Conservation (phyloP, 1,140 invertebrate genomes). For the Wasmannia auropunctata region DNA sequence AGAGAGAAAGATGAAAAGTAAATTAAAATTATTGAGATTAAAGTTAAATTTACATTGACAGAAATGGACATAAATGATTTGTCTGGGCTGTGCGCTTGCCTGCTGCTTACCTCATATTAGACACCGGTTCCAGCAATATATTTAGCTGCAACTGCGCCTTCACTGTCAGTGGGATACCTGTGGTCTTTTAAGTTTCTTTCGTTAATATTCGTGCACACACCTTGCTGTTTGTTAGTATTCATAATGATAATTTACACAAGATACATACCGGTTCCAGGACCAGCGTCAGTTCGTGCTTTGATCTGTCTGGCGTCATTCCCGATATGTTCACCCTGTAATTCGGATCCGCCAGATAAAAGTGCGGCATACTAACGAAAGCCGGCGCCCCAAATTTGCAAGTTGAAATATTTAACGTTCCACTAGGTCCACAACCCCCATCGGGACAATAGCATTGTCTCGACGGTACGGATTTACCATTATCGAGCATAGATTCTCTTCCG, state of each 20-base stretch:
- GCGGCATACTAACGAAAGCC: slow-evolving; percentile 93
- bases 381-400: slow-evolving; percentile 91
- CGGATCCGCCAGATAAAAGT: slow-evolving; percentile 93
- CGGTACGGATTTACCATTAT: slow-evolving; percentile 89
- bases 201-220: background rate
- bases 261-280: slow-evolving; percentile 89
- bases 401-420: slow-evolving; percentile 89
- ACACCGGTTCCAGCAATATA: slow-evolving; percentile 87
- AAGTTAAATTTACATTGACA: too few relatives aligned
- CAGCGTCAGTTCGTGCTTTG: slow-evolving; percentile 89
- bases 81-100: background rate
- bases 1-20: too few relatives aligned
- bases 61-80: background rate
- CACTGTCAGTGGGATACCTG: slow-evolving; percentile 89
- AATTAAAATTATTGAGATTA: too few relatives aligned
- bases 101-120: slow-evolving; percentile 86
- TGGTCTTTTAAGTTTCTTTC: slow-evolving; percentile 81
- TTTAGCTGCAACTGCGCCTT: slow-evolving; percentile 91
- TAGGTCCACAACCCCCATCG: slow-evolving; percentile 82
- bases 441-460: slow-evolving; percentile 86
- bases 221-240: background rate
- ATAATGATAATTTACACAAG: slow-evolving; percentile 26
- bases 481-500: slow-evolving; percentile 87
- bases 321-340: slow-evolving; percentile 87
- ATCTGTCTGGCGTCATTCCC: slow-evolving; percentile 90